Conservation (phyloP, 2,113 vertebrate genomes). For the Isichthys henryi region DNA sequence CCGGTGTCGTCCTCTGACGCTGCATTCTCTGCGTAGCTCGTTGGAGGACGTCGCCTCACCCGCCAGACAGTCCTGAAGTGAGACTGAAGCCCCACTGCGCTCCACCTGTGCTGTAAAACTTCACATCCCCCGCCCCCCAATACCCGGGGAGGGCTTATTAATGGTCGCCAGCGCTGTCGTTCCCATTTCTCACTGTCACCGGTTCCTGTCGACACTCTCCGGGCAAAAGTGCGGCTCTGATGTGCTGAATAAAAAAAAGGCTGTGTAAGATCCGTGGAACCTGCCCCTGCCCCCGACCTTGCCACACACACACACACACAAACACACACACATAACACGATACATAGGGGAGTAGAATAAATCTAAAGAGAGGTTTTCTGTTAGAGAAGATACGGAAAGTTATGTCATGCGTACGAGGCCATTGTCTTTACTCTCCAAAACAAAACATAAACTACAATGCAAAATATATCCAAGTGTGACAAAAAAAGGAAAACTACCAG, state of each 20-base stretch:
- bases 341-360: not conserved
- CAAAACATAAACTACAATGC: not conserved
- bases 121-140: not conserved
- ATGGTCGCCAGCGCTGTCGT: constrained; percentile 15
- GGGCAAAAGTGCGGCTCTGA: constrained; percentile 13
- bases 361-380: not conserved
- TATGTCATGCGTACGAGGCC: not conserved
- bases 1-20: not conserved
- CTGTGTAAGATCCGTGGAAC: constrained; percentile 39
- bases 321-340: not conserved
- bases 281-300: constrained; percentile 1
- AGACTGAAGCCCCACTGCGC: not conserved
- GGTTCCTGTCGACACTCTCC: not conserved
- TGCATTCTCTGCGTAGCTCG: not conserved
- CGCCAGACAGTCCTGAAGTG: not conserved
- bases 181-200: constrained; percentile 27
- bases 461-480: not conserved
- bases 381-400: not conserved
- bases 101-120: constrained; percentile 13
- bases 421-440: not conserved
- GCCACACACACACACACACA: too few relatives aligned
- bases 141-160: constrained; percentile 24
- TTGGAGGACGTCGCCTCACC: not conserved
- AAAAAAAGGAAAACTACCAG: not conserved
- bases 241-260: constrained; percentile 40